Evolutionary conservation across 2,888 invertebrate genomes (phyloP), one percentile per base, ranked within the genome.

Genomic region (Coronaproctus castanopsis): DNA sequence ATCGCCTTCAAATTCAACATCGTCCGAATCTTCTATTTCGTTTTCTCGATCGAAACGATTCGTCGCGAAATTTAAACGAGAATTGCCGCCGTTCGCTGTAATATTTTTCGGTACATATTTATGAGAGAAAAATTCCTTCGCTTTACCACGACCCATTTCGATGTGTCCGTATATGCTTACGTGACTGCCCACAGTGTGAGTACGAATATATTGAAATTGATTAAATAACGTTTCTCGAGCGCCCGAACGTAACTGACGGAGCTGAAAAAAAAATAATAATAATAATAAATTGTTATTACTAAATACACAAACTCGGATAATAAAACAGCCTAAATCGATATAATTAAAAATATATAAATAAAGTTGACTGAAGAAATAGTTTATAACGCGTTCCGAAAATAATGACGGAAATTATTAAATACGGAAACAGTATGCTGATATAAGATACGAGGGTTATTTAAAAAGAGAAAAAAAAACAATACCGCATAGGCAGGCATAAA

Each of bases 241-340:
- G 24, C 58, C 58, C 23, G 53, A 58, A n/a, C 53, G 52, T 24
- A 54, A n/a, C 23, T 36, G 49, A 2, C 54, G 24, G 18, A 58
- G 19, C 58, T 58, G 36, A 36, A 36, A 36, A 36, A 8, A 36
- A 36, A 14, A 36, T 14, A 36, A n/a, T n/a, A n/a, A n/a, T n/a
- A n/a, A n/a, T n/a, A n/a, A n/a, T n/a, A n/a, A n/a, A n/a, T n/a
- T n/a, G n/a, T n/a, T n/a, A n/a, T n/a, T n/a, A n/a, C n/a, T n/a
- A n/a, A n/a, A n/a, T n/a, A n/a, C n/a, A n/a, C n/a, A n/a, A n/a
- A n/a, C n/a, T n/a, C n/a, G n/a, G n/a, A n/a, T n/a, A n/a, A n/a
- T n/a, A n/a, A n/a, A n/a, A n/a, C n/a, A n/a, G n/a, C n/a, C n/a
- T n/a, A n/a, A n/a, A n/a, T n/a, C n/a, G n/a, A n/a, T n/a, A n/a